Conservation (phyloP, 1,140 invertebrate genomes). For the Ericerus pela region DNA sequence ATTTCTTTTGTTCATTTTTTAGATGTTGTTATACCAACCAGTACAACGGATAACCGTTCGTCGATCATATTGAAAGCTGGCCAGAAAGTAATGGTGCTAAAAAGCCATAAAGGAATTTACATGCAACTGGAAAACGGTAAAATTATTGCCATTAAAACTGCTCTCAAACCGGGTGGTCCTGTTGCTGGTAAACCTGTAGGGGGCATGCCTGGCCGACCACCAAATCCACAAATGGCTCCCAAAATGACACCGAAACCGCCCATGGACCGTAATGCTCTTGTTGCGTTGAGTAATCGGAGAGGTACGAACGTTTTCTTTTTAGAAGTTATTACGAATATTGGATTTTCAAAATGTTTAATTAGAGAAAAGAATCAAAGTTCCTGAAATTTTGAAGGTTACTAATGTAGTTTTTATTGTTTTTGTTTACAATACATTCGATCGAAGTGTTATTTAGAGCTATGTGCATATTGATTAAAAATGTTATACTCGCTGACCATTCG, state of each 20-base stretch:
- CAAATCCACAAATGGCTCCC: neutral
- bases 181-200: too few species aligned
- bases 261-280: neutral
- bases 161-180: neutral
- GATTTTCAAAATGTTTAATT: too few species aligned
- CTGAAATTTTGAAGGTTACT: too few species aligned
- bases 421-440: too few species aligned
- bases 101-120: conserved; percentile 88
- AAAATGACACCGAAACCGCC: neutral
- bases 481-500: too few species aligned
- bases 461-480: too few species aligned
- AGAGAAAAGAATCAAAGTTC: too few species aligned
- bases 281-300: neutral
- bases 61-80: conserved; percentile 74
- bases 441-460: too few species aligned
- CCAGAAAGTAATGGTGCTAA: conserved; percentile 82
- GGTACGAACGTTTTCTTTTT: neutral
- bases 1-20: conserved; percentile 21
- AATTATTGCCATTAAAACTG: conserved; percentile 80
- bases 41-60: conserved; percentile 68
- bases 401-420: too few species aligned
- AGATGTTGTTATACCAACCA: conserved; percentile 88
- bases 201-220: too few species aligned
- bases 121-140: conserved; percentile 90
- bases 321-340: too few species aligned